Conservation (phyloP, 2,797 vertebrate species). For the Bryconaethiops microstoma region DNA sequence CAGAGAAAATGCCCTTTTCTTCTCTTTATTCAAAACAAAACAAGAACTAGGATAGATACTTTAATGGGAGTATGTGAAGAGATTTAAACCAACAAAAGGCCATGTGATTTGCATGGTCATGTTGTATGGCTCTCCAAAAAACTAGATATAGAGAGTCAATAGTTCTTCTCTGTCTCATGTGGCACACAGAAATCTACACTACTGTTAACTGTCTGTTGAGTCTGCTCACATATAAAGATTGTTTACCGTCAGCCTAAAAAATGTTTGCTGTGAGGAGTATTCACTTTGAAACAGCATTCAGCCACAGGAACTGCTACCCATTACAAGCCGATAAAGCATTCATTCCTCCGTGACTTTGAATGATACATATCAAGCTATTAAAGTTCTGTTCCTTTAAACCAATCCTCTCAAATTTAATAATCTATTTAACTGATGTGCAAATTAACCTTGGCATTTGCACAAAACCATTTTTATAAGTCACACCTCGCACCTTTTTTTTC, state of each 20-base stretch:
- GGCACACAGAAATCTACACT: constrained; percentile 30
- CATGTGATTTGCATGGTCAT: neutral
- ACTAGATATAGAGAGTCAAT: neutral
- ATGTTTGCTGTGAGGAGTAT: constrained; percentile 31
- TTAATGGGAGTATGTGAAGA: constrained; percentile 1
- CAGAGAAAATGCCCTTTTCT: neutral
- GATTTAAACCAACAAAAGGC: constrained; percentile 13
- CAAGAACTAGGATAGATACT: neutral
- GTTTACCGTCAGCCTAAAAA: constrained; percentile 45
- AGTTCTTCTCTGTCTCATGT: constrained; percentile 1
- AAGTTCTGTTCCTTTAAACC: constrained; percentile 67
- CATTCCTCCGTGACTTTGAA: constrained; percentile 54
- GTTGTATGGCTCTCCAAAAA: neutral
- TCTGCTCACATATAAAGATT: constrained; percentile 38
- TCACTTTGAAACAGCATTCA: constrained; percentile 49
- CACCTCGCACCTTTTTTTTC: constrained; percentile 62
- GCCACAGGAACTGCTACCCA: constrained; percentile 48
- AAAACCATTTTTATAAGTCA: constrained; percentile 72
- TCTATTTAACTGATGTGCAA: constrained; percentile 76
- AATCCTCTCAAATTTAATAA: constrained; percentile 72
- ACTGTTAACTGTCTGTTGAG: constrained; percentile 16
- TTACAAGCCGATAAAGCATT: constrained; percentile 56
- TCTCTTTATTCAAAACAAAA: constrained; percentile 1
- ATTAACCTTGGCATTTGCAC: constrained; percentile 77
- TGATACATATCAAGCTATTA: constrained; percentile 65